phyloP scores from a whole-genome alignment of 2,797 vertebrate species.

The Phataginus tricuspis region DNA sequence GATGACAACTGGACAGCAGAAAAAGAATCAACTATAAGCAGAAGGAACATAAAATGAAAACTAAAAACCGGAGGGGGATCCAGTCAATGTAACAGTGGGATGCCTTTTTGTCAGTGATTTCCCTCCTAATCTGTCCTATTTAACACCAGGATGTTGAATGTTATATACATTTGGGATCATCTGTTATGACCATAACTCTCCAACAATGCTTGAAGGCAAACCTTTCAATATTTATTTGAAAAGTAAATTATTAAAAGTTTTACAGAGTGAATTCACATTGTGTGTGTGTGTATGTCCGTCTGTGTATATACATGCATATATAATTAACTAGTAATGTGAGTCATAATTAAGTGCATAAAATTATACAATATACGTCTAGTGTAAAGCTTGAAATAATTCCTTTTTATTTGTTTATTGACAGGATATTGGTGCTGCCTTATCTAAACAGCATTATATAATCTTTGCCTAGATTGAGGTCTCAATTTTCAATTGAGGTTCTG shows the following conservation, averaged over 20 bases:
- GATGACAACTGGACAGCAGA: background rate
- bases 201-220: background rate
- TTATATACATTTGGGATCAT: background rate
- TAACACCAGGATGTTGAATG: background rate
- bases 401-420: background rate
- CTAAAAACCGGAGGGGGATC: background rate
- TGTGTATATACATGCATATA: background rate
- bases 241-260: constrained; percentile 1
- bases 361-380: background rate
- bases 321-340: background rate
- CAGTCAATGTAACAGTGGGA: background rate
- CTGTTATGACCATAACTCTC: background rate
- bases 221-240: constrained; percentile 10
- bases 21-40: background rate
- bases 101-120: background rate
- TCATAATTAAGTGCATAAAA: constrained; percentile 42
- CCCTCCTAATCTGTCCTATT: background rate
- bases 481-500: constrained; percentile 30
- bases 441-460: background rate
- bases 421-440: background rate
- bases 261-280: constrained; percentile 15
- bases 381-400: background rate
- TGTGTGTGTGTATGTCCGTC: background rate
- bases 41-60: background rate
- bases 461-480: constrained; percentile 52